Conservation (phyloP, 2,797 vertebrate species). For the Notamacropus eugenii region DNA sequence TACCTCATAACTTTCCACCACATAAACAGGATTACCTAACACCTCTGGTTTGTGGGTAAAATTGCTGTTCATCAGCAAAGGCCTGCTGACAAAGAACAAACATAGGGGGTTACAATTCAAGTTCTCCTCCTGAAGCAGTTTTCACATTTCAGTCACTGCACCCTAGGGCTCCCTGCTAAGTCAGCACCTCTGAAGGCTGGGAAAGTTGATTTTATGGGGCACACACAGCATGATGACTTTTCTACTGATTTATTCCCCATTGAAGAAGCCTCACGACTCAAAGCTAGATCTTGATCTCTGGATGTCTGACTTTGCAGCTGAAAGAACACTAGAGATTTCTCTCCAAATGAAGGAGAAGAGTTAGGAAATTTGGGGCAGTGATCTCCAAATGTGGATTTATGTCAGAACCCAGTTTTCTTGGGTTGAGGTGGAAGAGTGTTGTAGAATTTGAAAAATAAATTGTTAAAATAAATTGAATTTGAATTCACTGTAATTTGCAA, state of each 20-base stretch:
- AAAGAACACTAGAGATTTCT: neutral
- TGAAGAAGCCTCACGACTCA: neutral
- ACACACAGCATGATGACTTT: neutral
- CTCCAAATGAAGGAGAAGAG: neutral
- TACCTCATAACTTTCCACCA: constrained; percentile 59
- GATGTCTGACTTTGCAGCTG: neutral
- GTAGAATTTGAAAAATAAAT: constrained; percentile 35
- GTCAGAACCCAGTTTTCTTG: neutral
- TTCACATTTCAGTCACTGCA: constrained; percentile 13
- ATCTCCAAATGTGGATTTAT: neutral
- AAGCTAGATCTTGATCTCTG: neutral
- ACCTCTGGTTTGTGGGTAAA: constrained; percentile 48
- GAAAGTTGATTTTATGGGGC: constrained; percentile 24
- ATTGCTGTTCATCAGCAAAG: constrained; percentile 41
- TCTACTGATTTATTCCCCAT: neutral
- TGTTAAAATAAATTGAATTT: constrained; percentile 20
- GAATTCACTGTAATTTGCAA: neutral
- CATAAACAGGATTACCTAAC: constrained; percentile 65
- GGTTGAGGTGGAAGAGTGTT: neutral
- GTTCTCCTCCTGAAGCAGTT: constrained; percentile 33
- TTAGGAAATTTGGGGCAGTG: neutral
- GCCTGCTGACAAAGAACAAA: constrained; percentile 41
- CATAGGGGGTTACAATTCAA: neutral
- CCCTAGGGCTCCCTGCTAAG: neutral
- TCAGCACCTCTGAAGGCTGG: constrained; percentile 10